These are phyloP conservation scores for Polyodon spathula DNA, from an alignment of 2,113 vertebrate species.

Conservation along the genomic window DNA sequence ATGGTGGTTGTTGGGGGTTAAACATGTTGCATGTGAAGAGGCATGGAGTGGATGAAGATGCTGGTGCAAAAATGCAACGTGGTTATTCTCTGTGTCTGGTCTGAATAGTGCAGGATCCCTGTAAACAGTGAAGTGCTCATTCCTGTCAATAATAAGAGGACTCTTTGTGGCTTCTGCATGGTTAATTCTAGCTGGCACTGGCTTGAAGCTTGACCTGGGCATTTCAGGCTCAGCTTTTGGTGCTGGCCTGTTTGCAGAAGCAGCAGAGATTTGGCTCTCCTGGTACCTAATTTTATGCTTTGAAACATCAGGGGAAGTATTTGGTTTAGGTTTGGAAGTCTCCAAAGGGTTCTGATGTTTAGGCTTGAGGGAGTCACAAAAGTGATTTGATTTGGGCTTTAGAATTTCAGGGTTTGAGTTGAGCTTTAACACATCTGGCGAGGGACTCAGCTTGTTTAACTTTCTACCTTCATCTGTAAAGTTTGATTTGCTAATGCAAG, in stretches of 20 bases:
- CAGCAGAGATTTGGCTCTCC: slow-evolving; percentile 48
- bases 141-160: slow-evolving; percentile 91
- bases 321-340: slow-evolving; percentile 64
- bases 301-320: slow-evolving; percentile 76
- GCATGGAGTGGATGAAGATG: slow-evolving; percentile 84
- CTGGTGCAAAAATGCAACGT: slow-evolving; percentile 82
- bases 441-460: slow-evolving; percentile 57
- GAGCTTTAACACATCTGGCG: slow-evolving; percentile 60
- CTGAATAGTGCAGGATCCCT: slow-evolving; percentile 88
- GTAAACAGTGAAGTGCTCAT: slow-evolving; percentile 94
- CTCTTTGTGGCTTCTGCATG: slow-evolving; percentile 74
- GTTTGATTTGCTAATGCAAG: slow-evolving; percentile 61
- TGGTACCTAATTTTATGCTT: slow-evolving; percentile 75
- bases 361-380: slow-evolving; percentile 59
- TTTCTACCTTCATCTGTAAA: slow-evolving; percentile 68
- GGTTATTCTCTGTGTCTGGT: slow-evolving; percentile 78
- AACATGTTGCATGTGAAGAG: slow-evolving; percentile 80
- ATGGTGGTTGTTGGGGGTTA: slow-evolving; percentile 73
- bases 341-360: slow-evolving; percentile 56
- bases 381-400: slow-evolving; percentile 61
- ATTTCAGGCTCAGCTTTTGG: slow-evolving; percentile 68
- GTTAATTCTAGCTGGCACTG: slow-evolving; percentile 56
- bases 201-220: slow-evolving; percentile 80
- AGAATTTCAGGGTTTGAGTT: slow-evolving; percentile 61
- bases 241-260: slow-evolving; percentile 48